phyloP scores from a whole-genome alignment of 37 sponge, comb jelly and placozoan genomes.

The Cladorhizidae sp. region DNA sequence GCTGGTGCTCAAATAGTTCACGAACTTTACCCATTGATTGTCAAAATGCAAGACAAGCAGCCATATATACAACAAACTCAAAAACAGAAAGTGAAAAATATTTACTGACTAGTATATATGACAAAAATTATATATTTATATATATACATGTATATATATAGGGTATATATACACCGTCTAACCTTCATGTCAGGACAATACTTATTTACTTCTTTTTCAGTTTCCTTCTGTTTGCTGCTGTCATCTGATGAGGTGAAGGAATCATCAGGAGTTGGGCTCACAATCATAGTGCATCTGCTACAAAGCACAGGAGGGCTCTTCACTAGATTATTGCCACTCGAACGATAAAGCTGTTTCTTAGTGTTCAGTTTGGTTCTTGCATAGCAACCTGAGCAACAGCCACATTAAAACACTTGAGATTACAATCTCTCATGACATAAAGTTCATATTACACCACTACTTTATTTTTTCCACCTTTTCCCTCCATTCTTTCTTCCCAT shows the following conservation, averaged over 20 bases:
- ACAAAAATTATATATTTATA: background rate
- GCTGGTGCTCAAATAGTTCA: no score
- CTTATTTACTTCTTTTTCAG: background rate
- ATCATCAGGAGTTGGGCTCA: constrained; percentile 3
- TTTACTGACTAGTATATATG: background rate
- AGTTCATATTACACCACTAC: background rate
- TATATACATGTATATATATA: background rate
- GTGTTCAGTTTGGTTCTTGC: no score
- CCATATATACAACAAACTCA: no score
- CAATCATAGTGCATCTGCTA: background rate
- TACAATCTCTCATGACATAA: background rate
- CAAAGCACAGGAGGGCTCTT: background rate
- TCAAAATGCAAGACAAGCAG: no score
- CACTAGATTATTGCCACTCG: no score
- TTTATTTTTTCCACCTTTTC: no score
- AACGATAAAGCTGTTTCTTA: no score
- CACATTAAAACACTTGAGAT: no score
- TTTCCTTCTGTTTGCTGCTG: background rate
- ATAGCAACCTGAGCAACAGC: no score
- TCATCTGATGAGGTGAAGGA: constrained; percentile 11
- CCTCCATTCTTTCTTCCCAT: no score
- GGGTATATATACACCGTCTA: background rate
- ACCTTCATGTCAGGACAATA: constrained; percentile 7
- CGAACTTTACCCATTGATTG: no score
- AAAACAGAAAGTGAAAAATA: no score